A percentile compares a stretch with the other conserved stretches of the same genome.
These are phyloP conservation scores for Zingel zingel DNA, from an alignment of 2,113 vertebrate species.

Conservation along the genomic window DNA sequence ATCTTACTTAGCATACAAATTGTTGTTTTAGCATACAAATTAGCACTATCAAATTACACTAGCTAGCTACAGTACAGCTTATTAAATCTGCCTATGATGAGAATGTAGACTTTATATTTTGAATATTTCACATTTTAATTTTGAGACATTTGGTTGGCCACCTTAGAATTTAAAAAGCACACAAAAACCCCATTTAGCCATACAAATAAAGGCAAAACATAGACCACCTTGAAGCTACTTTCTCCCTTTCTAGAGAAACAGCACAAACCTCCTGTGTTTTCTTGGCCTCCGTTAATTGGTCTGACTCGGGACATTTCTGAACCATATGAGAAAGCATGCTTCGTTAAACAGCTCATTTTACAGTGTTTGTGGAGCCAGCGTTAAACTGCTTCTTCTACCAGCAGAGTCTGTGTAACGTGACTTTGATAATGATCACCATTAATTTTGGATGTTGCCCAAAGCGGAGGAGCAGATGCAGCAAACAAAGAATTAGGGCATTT, in stretches of 20 bases:
- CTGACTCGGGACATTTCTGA: slow-evolving; percentile 56
- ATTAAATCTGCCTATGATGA: no score
- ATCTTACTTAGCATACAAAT: no score
- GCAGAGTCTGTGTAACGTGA: slow-evolving; percentile 66
- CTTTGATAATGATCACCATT: slow-evolving; percentile 80
- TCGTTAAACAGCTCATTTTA: slow-evolving; percentile 58
- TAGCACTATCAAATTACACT: no score
- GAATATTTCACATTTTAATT: background rate
- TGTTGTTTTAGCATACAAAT: no score
- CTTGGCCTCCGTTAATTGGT: slow-evolving; percentile 64
- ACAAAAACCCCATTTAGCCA: background rate
- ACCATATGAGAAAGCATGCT: slow-evolving; percentile 68
- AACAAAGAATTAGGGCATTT: slow-evolving; percentile 66
- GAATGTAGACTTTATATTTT: no score
- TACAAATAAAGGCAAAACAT: background rate
- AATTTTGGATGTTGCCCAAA: slow-evolving; percentile 75
- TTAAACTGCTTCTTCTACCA: slow-evolving; percentile 60
- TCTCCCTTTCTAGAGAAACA: background rate
- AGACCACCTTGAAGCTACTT: slow-evolving; percentile 19
- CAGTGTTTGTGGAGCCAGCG: slow-evolving; percentile 38
- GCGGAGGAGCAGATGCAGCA: slow-evolving; percentile 69
- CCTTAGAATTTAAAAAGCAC: background rate
- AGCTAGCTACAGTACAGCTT: no score
- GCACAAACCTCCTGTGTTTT: slow-evolving; percentile 43
- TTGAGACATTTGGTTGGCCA: background rate